Conservation (phyloP, 2,888 invertebrate genomes). For the Byasa hedistus region DNA sequence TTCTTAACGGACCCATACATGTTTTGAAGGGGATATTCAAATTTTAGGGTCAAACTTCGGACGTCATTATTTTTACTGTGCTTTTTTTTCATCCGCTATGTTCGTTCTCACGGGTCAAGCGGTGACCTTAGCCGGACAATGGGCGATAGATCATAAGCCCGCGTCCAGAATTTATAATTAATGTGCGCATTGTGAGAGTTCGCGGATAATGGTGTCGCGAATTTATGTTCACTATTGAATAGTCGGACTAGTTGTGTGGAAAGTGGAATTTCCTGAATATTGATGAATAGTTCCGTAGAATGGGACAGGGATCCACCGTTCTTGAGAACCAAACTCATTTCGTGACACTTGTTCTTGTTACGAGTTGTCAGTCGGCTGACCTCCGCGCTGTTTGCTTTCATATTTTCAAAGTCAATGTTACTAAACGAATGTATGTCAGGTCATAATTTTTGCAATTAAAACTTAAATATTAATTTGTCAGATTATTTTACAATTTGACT, state of each 20-base stretch:
- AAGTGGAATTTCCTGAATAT: slow-evolving; percentile 77
- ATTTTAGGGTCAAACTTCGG: slow-evolving; percentile 73
- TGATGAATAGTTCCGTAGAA: slow-evolving; percentile 52
- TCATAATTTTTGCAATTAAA: neutral
- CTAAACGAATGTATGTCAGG: neutral
- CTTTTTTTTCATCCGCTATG: slow-evolving; percentile 43
- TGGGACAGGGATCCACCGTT: slow-evolving; percentile 38
- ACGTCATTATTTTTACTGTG: slow-evolving; percentile 51
- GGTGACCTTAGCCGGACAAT: slow-evolving; percentile 71
- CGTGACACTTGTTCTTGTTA: slow-evolving; percentile 58
- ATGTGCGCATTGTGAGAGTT: slow-evolving; percentile 64
- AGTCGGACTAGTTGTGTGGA: slow-evolving; percentile 55
- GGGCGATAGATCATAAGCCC: slow-evolving; percentile 56
- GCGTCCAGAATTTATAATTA: slow-evolving; percentile 75
- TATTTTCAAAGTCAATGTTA: slow-evolving; percentile 31
- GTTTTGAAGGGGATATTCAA: slow-evolving; percentile 70
- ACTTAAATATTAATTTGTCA: too few relatives aligned
- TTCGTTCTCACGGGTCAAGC: slow-evolving; percentile 77
- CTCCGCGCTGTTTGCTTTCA: slow-evolving; percentile 47
- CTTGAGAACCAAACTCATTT: slow-evolving; percentile 59
- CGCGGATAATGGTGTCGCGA: slow-evolving; percentile 66
- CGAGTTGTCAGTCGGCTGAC: slow-evolving; percentile 48
- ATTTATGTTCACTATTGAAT: slow-evolving; percentile 58
- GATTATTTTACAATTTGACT: too few relatives aligned
- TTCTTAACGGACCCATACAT: slow-evolving; percentile 56